Base-by-base conservation (phyloP, 2,797 vertebrate genomes). In the Buceros bicornis region DNA sequence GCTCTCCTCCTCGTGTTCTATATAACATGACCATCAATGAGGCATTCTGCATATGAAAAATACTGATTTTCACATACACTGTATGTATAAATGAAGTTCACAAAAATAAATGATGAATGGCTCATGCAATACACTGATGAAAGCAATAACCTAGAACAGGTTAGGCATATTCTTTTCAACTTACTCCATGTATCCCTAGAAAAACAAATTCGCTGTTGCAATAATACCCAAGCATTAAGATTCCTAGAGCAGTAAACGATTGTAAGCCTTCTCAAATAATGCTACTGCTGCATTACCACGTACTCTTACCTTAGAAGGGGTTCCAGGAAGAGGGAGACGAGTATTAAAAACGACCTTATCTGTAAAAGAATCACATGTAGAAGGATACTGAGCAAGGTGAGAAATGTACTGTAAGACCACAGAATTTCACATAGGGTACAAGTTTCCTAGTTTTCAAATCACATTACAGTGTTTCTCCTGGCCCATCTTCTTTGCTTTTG, bases 301-400 rank as follows among this genome's bases (percentile, higher is more conserved):
- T 85, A 65, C 37, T 64, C 97, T 98, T 97, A 98, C 98, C 97
- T 72, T 94, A 64, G 95, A 47, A 82, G 88, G 82, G 11, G 57
- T 47, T 28, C 37, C 86, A 48, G 97, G 94, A 74, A 93, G 82
- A 31, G 87, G 82, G 40, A 74, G 60, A 26, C 83, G 84, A 51
- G 16, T 58, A 86, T 87, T 93, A 89, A 97, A 97, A 79, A 67
- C 58, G 64, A 87, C 15, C 66, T 29, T 79, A 74, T 93, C 97
- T 98, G 91, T 45, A 94, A 93, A 73, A 67, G 3, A 96, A 95
- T 65, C 12, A 94, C 73, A 95, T 25, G 29, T 14, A 61, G 35
- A 93, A 81, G 64, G 14, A 81, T 31, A 57, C 42, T 77, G 33
- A 93, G 31, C 8, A 95, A 57, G 10, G 24, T 61, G 33, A 70